phyloP scores from a whole-genome alignment of 2,888 invertebrate genomes.

The Lycocerus yunnanus region DNA sequence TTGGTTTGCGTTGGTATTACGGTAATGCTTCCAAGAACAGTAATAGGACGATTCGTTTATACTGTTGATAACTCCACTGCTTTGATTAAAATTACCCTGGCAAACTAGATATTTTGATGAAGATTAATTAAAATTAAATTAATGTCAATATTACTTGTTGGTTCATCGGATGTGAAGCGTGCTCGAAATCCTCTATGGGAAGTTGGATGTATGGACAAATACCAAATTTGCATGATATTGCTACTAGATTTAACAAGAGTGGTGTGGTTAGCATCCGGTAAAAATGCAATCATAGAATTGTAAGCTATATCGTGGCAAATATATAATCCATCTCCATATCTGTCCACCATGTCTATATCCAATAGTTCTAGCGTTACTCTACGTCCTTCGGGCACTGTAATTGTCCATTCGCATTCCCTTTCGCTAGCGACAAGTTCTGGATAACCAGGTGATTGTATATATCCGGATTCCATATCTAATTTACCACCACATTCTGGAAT shows the following conservation, averaged over 20 bases:
- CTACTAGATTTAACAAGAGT: constrained; percentile 64
- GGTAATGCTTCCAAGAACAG: constrained; percentile 52
- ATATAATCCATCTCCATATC: constrained; percentile 32
- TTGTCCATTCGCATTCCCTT: constrained; percentile 70
- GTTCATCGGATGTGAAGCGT: constrained; percentile 67
- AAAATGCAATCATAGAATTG: constrained; percentile 50
- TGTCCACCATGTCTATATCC: constrained; percentile 60
- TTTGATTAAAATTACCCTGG: constrained; percentile 54
- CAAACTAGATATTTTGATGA: constrained; percentile 50
- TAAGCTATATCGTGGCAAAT: constrained; percentile 54
- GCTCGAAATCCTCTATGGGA: constrained; percentile 72
- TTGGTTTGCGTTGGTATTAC: constrained; percentile 39
- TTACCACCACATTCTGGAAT: constrained; percentile 70
- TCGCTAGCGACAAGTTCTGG: constrained; percentile 58
- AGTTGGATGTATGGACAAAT: constrained; percentile 58
- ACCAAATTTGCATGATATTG: constrained; percentile 66
- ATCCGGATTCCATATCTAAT: constrained; percentile 67
- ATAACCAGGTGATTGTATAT: constrained; percentile 73
- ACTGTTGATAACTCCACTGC: constrained; percentile 53
- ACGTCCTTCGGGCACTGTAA: constrained; percentile 67
- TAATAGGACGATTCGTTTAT: constrained; percentile 40
- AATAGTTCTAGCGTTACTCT: constrained; percentile 66
- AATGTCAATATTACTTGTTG: constrained; percentile 58
- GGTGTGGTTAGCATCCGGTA: constrained; percentile 45
- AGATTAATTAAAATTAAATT: no score